Evolutionary conservation across 2,888 invertebrate species (phyloP).

Genomic region (Hybos culiciformis): DNA sequence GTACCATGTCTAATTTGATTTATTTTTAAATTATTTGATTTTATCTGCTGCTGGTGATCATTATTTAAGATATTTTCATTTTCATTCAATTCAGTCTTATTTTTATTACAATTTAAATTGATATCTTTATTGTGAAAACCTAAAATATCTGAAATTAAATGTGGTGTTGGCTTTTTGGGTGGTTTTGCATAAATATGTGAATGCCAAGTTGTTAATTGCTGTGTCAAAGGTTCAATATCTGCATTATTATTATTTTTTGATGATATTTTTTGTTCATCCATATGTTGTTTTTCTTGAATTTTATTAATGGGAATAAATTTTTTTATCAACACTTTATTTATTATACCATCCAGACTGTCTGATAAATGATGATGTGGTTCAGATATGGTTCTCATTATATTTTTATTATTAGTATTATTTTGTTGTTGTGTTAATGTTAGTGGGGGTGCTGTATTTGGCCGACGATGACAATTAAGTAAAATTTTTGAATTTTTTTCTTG

Average conservation of each 20-base stretch:
- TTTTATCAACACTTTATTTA: not conserved
- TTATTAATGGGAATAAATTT: not conserved
- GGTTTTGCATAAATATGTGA: slow-evolving; percentile 78
- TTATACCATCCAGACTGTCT: not conserved
- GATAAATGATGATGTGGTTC: not conserved
- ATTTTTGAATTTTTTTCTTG: too few relatives aligned
- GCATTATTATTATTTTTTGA: not conserved
- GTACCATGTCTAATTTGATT: too few relatives aligned
- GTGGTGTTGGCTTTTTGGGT: slow-evolving; percentile 70
- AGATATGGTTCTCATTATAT: not conserved
- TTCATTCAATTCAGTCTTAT: not conserved
- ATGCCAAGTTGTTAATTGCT: slow-evolving; percentile 51
- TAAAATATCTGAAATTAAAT: slow-evolving; percentile 76
- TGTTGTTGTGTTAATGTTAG: not conserved
- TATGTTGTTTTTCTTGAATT: not conserved
- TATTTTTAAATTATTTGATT: not conserved
- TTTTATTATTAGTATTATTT: not conserved
- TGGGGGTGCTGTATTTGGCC: slow-evolving; percentile 2
- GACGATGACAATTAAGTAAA: too few relatives aligned
- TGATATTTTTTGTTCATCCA: not conserved
- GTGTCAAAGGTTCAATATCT: slow-evolving; percentile 3
- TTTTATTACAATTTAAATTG: slow-evolving; percentile 4
- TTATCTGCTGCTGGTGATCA: not conserved
- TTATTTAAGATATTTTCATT: slow-evolving; percentile 1
- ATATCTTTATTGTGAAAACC: slow-evolving; percentile 35